phyloP scores from a whole-genome alignment of 2,797 vertebrate genomes.

The Monodelphis domestica region DNA sequence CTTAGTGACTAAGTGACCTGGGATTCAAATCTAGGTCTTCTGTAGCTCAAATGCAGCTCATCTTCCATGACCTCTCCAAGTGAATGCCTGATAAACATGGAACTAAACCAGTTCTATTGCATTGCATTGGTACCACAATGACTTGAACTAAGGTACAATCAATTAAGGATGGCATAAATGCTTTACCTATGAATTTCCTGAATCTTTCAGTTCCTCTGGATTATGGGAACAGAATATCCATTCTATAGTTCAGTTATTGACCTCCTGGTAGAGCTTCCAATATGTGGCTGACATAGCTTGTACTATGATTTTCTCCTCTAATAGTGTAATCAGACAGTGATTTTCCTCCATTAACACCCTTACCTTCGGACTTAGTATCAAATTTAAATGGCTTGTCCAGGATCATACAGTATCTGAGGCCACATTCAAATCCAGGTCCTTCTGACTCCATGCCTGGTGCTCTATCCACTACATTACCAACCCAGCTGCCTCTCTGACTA shows the following conservation, averaged over 20 bases:
- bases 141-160: background rate
- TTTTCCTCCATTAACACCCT: too few relatives aligned
- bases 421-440: too few relatives aligned
- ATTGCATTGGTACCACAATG: background rate
- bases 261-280: conserved; percentile 10
- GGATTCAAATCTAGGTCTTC: background rate
- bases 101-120: background rate
- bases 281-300: background rate
- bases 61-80: background rate
- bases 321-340: background rate
- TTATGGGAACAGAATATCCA: background rate
- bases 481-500: background rate
- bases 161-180: background rate
- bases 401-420: too few relatives aligned
- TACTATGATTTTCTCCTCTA: background rate
- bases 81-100: background rate
- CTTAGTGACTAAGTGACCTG: background rate
- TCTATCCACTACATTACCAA: too few relatives aligned
- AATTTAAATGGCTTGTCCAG: too few relatives aligned
- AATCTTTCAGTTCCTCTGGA: conserved; percentile 1
- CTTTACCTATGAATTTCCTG: background rate
- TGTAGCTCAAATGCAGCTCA: background rate
- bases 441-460: too few relatives aligned
- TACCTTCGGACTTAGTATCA: too few relatives aligned
- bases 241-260: conserved; percentile 18